Evolutionary conservation across 2,797 vertebrate genomes (phyloP).

Genomic region (Mycteria americana): DNA sequence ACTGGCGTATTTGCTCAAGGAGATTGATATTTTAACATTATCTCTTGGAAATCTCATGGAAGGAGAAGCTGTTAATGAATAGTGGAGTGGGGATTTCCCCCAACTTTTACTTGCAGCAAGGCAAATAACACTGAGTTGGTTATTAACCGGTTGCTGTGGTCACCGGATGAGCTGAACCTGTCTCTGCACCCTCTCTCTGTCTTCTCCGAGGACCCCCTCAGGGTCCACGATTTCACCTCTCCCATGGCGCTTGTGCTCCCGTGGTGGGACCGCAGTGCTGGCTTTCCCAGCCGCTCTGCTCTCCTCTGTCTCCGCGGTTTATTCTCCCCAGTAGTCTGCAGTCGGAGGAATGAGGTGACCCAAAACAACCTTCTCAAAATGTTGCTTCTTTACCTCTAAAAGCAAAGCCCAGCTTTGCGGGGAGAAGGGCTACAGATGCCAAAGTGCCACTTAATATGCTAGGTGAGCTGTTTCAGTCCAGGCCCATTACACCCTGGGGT

Average conservation of each 20-base stretch:
- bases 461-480: not conserved
- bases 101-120: not conserved
- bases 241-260: rapidly evolving
- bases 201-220: not conserved
- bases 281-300: not conserved
- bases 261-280: not conserved
- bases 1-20: not conserved
- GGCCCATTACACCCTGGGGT: not conserved
- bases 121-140: not conserved
- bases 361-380: not conserved
- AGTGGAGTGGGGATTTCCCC: not conserved
- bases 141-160: not conserved
- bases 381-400: not conserved
- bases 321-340: not conserved
- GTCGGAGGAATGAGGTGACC: not conserved
- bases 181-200: not conserved
- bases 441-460: not conserved
- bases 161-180: not conserved
- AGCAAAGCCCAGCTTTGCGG: not conserved
- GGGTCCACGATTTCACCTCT: not conserved
- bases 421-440: not conserved
- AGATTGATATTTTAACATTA: not conserved
- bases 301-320: not conserved
- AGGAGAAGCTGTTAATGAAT: not conserved
- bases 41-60: not conserved